Conservation (phyloP, 2,888 invertebrate species). For the Stictocephala bisonia region DNA sequence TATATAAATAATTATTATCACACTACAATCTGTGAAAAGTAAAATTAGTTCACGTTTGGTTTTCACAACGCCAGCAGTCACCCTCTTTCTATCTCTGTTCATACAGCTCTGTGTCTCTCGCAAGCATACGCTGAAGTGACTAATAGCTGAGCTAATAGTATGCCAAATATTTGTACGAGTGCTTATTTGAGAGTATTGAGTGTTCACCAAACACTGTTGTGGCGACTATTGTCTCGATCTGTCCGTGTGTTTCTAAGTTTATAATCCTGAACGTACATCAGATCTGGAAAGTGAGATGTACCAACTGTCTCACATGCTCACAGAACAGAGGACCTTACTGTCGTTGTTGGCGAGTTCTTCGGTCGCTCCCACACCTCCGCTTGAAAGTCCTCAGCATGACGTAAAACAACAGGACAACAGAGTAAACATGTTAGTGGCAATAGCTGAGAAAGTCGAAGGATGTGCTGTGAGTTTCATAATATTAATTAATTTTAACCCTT, state of each 20-base stretch:
- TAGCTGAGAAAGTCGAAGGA: constrained; percentile 89
- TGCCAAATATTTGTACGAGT: constrained; percentile 9
- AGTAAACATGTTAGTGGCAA: constrained; percentile 74
- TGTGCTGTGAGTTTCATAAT: constrained; percentile 78
- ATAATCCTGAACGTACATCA: constrained; percentile 63
- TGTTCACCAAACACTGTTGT: background rate
- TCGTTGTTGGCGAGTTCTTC: constrained; percentile 79
- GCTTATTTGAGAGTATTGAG: background rate
- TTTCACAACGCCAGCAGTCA: too few species aligned
- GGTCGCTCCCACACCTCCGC: constrained; percentile 48
- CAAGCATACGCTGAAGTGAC: too few species aligned
- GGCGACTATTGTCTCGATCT: background rate
- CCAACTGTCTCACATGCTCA: constrained; percentile 92
- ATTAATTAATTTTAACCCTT: too few species aligned
- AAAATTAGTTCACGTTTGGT: too few species aligned
- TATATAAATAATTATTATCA: too few species aligned
- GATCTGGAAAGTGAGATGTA: constrained; percentile 98
- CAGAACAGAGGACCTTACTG: constrained; percentile 90
- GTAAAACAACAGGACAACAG: constrained; percentile 64
- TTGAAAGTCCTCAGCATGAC: constrained; percentile 59
- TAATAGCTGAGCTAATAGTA: too few species aligned
- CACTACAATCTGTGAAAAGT: too few species aligned
- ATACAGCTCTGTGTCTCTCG: too few species aligned
- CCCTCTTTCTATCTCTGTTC: too few species aligned
- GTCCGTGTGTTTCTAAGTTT: too few species aligned